Evolutionary conservation across 2,888 invertebrate species (phyloP), one percentile per base, ranked within the genome.

Genomic region (Ctena decussata): DNA sequence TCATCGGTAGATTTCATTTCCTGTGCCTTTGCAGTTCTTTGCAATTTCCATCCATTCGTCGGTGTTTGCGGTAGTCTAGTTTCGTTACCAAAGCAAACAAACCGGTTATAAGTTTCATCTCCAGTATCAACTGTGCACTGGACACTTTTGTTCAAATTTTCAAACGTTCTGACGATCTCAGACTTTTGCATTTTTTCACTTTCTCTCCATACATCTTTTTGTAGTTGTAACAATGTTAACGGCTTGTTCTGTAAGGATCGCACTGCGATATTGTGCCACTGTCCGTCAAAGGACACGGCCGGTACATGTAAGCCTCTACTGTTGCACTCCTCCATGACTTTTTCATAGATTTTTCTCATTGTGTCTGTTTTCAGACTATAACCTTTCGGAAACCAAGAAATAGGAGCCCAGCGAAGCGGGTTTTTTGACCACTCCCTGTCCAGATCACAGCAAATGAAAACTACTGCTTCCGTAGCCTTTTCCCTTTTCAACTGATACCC

Each of bases 381-480:
- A 1, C 75, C 83, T 41, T 82, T 83, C 21, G 78, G 78, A 71
- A 83, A 83, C 79, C 83, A 83, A n/a, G 46, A 37, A 3, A 84
- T 80, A 0, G 87, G 84, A 15, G 77, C 39, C 37, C 79, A 83
- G 46, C 39, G 30, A 0, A 85, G 24, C 12, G 6, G 27, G 35
- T 85, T 39, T 39, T 84, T 85, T n/a, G 75, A n/a, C 85, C 88
- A 88, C 11, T 37, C 79, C 39, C 88, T 65, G 27, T 88, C 72
- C 18, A 84, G 70, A 71, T 84, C 84, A 69, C 57, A 27, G 30
- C 57, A 39, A 32, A 88, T n/a, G 76, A 81, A 88, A 41, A 85
- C 85, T 21, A 88, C 57, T 35, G 85, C 83, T 60, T 85, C 81
- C 53, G 83, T 70, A 32, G 85, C 87, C 49, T 71, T 75, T 71